Conservation (phyloP, 2,888 invertebrate genomes). For the Zygogramma bicolorata region DNA sequence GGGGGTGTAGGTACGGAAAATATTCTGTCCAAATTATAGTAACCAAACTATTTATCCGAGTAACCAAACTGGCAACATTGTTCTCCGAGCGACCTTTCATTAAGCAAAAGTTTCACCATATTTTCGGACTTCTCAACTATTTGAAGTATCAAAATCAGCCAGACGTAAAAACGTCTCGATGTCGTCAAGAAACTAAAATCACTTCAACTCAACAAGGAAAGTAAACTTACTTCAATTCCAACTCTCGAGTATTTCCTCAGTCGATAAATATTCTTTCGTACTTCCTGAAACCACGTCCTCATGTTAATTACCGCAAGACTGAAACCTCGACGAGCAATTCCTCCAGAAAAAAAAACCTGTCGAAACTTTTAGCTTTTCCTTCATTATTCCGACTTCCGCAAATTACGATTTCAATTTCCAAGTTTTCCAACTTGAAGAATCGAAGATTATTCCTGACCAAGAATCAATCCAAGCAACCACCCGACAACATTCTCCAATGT, state of each 20-base stretch:
- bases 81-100: no score
- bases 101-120: no score
- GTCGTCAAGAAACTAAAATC: no score
- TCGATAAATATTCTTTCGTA: background rate
- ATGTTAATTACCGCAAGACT: background rate
- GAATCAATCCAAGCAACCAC: background rate
- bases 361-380: background rate
- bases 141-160: no score
- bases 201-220: no score
- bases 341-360: background rate
- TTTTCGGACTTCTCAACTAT: no score
- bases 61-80: no score
- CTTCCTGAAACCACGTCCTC: background rate
- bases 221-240: no score
- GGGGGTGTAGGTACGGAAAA: no score
- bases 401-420: background rate
- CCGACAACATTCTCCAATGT: background rate
- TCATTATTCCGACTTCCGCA: background rate
- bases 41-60: no score
- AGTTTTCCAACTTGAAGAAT: background rate
- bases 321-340: background rate
- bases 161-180: no score
- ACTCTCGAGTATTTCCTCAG: background rate
- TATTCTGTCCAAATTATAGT: no score
- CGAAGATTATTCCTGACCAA: conserved; percentile 1